These are phyloP conservation scores for Ophiodon elongatus DNA, from an alignment of 2,113 vertebrate species.

Conservation along the genomic window DNA sequence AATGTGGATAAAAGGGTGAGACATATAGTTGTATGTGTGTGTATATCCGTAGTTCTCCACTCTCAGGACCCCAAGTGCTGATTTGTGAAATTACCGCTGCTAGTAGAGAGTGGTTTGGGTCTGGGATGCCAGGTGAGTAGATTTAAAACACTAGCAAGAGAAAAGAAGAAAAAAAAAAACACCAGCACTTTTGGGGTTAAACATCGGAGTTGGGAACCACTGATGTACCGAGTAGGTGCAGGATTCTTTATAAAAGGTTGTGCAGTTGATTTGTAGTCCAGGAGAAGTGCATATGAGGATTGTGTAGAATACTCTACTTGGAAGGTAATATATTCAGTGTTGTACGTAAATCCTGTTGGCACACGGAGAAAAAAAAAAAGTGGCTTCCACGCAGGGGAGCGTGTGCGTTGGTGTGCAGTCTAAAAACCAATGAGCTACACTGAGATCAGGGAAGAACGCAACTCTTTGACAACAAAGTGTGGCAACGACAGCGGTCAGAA, in stretches of 20 bases:
- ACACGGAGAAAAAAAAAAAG: conserved; percentile 48
- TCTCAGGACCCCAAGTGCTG: conserved; percentile 62
- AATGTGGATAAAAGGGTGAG: conserved; percentile 64
- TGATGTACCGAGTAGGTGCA: conserved; percentile 51
- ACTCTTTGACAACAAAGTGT: conserved; percentile 63
- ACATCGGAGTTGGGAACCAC: conserved; percentile 47
- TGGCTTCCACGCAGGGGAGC: conserved; percentile 47
- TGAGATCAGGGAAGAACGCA: conserved; percentile 77
- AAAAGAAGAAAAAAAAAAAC: not conserved
- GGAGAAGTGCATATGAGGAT: conserved; percentile 57
- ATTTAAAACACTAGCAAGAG: not conserved
- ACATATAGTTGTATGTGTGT: conserved; percentile 41
- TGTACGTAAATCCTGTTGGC: conserved; percentile 47
- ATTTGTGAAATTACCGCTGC: conserved; percentile 16
- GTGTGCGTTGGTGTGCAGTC: conserved; percentile 44
- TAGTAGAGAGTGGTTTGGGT: conserved; percentile 23
- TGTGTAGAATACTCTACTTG: conserved; percentile 42
- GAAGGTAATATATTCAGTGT: conserved; percentile 50
- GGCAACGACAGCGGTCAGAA: conserved; percentile 46
- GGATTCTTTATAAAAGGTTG: conserved; percentile 67
- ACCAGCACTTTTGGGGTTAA: conserved; percentile 22
- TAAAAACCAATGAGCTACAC: conserved; percentile 65
- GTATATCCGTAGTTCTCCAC: conserved; percentile 49
- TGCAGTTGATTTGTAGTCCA: conserved; percentile 61
- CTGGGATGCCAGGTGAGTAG: not conserved